Percentiles rank a stretch among this genome's conserved stretches.
phyloP scores from a whole-genome alignment of 1,140 invertebrate genomes.

The Diachasmimorpha longicaudata region DNA sequence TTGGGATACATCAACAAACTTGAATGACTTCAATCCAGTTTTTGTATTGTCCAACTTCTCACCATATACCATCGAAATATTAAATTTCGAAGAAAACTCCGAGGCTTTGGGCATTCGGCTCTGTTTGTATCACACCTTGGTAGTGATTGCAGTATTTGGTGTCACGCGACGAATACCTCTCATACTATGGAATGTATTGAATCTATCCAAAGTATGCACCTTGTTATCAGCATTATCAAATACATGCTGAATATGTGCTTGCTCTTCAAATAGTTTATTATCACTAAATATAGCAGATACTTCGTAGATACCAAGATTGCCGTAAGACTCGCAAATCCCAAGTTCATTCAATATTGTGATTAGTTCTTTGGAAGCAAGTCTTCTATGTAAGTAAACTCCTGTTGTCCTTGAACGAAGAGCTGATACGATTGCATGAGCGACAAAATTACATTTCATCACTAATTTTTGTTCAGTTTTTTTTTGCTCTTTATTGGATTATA shows the following conservation, averaged over 20 bases:
- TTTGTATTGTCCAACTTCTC: background rate
- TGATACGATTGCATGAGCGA: constrained; percentile 49
- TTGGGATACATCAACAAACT: background rate
- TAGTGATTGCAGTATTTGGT: background rate
- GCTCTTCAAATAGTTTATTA: constrained; percentile 29
- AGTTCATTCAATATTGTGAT: constrained; percentile 48
- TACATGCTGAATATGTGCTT: constrained; percentile 45
- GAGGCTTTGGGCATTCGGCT: background rate
- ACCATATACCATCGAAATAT: background rate
- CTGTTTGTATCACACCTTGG: constrained; percentile 10
- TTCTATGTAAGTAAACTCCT: constrained; percentile 46
- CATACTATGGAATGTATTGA: no score
- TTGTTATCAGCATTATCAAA: constrained; percentile 53
- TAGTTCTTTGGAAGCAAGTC: constrained; percentile 44
- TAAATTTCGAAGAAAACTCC: background rate
- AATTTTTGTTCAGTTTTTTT: constrained; percentile 32
- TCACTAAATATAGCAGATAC: constrained; percentile 46
- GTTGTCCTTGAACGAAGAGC: constrained; percentile 43
- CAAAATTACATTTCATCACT: constrained; percentile 39
- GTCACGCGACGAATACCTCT: constrained; percentile 35
- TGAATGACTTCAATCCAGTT: background rate
- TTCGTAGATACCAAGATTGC: constrained; percentile 46
- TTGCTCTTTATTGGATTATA: background rate
- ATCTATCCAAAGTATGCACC: constrained; percentile 42
- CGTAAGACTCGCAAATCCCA: constrained; percentile 44